phyloP scores from a whole-genome alignment of 2,113 vertebrate genomes.

The Mesembrinibis cayennensis region DNA sequence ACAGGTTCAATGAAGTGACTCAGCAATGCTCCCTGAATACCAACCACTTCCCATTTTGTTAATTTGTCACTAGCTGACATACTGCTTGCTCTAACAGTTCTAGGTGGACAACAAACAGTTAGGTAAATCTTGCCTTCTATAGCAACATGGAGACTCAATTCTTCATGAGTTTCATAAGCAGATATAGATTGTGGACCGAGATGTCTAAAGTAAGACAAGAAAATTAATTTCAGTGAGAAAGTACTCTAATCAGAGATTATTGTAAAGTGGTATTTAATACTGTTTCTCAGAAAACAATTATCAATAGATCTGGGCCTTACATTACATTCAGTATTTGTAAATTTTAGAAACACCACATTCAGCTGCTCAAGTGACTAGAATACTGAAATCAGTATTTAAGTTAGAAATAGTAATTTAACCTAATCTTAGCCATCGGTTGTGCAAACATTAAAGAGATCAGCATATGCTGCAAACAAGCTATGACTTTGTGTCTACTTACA shows the following conservation, averaged over 20 bases:
- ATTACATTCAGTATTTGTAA: not conserved
- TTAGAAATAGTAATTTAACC: not conserved
- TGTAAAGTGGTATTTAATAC: not conserved
- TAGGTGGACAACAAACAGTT: constrained; percentile 75
- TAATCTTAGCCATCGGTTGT: not conserved
- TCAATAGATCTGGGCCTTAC: not conserved
- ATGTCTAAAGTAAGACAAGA: constrained; percentile 62
- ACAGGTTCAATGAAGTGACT: constrained; percentile 94
- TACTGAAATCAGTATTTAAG: not conserved
- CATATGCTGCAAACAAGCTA: not conserved
- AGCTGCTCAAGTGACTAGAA: not conserved
- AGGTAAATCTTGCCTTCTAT: constrained; percentile 89
- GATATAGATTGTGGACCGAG: constrained; percentile 84
- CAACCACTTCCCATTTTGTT: constrained; percentile 92
- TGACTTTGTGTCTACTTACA: not conserved
- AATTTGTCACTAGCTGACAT: constrained; percentile 93
- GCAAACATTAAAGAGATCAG: not conserved
- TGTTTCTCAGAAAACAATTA: not conserved
- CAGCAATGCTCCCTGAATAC: constrained; percentile 90
- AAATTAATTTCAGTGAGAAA: not conserved
- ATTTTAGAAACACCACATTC: not conserved
- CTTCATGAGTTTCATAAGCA: constrained; percentile 83
- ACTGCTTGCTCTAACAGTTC: constrained; percentile 76
- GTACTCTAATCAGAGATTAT: not conserved
- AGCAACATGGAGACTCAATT: constrained; percentile 87